Conservation (phyloP, 1,140 invertebrate species). For the Venustaconcha ellipsiformis region DNA sequence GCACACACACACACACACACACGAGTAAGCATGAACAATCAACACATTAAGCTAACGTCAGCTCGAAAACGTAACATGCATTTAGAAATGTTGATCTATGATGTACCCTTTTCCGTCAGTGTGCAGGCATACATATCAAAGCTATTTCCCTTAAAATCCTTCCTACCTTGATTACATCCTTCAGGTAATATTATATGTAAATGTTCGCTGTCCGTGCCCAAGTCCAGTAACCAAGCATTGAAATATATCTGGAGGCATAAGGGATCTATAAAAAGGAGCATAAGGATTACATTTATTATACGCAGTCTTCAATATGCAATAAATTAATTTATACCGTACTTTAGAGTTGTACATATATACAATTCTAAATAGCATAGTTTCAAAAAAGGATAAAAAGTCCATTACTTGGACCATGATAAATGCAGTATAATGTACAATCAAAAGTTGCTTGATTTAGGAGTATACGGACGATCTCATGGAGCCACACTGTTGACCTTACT, state of each 20-base stretch:
- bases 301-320: too few relatives aligned
- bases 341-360: too few relatives aligned
- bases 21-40: not conserved
- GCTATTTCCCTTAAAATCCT: not conserved
- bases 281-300: not conserved
- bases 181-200: conserved; percentile 55
- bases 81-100: too few relatives aligned
- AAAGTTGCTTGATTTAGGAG: too few relatives aligned
- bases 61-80: too few relatives aligned
- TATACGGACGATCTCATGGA: too few relatives aligned
- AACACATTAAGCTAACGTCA: not conserved
- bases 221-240: conserved; percentile 59
- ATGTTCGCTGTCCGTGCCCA: conserved; percentile 61
- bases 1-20: not conserved
- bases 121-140: not conserved
- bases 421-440: too few relatives aligned
- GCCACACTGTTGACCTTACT: too few relatives aligned
- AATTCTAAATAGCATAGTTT: too few relatives aligned
- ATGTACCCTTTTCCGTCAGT: not conserved
- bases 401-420: too few relatives aligned
- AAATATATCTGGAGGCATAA: conserved; percentile 59
- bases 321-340: too few relatives aligned
- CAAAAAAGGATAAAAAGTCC: too few relatives aligned
- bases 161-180: conserved; percentile 27
- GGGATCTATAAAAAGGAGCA: conserved; percentile 34